Base-by-base conservation (phyloP, 1,140 invertebrate genomes). In the Lerema accius region DNA sequence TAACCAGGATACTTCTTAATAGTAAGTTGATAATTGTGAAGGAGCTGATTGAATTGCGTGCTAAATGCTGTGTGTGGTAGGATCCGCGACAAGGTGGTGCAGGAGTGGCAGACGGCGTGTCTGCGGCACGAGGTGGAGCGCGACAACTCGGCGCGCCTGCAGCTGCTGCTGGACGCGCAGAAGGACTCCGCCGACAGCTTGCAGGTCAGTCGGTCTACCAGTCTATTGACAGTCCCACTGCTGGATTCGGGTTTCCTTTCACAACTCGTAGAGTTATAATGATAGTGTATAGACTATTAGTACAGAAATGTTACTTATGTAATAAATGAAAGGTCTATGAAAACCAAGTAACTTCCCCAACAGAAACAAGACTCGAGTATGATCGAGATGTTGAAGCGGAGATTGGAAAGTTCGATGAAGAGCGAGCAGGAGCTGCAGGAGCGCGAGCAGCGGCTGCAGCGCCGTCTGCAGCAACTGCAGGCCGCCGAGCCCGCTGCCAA, bases 381-480 rank as follows among this genome's bases (percentile, higher is more conserved):
- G 64, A 93, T 94, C 53, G 90, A 93, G 71, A 92, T 94, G 32
- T 87, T 95, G 65, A 92, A 93, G 37, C 90, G 92, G 9, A 92
- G 93, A 2, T 72, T 95, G 0, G 94, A 95, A 66, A 83, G 91
- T 0, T 91, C 92, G 0, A 84, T 94, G 58, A 92, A 94, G 28
- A 92, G 93, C 6, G 93, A 94, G 62, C 91, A 93, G 40, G 93
- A 93, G 60, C 80, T 95, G 26, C 92, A 93, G 61, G 94, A 92
- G 60, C 82, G 92, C 11, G 64, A 95, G 11, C 92, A 93, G 50
- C 76, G 92, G 13, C 90, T 93, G 10, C 91, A 93, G 39, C 88
- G 89, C 7, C 83, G 87, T 0, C 91, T 92, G 9, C 91, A 93
- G 35, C 88, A 92, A 28, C 64, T 63, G 39, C 56, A 65, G 39